phyloP scores from a whole-genome alignment of 2,113 vertebrate species.

The Rostratula benghalensis region DNA sequence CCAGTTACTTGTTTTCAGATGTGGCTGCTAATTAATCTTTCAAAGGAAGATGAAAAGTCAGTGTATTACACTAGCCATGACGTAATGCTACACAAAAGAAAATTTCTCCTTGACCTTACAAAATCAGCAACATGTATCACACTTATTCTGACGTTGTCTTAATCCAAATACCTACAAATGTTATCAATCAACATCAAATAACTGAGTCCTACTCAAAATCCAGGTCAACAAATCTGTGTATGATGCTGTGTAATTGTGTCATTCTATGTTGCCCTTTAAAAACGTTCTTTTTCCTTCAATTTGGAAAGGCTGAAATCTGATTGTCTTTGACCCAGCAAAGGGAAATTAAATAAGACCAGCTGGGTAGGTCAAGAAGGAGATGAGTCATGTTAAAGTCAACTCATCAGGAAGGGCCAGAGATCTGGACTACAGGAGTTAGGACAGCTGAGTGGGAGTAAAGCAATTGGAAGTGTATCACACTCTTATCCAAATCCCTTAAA shows the following conservation, averaged over 20 bases:
- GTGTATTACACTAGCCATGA: neutral
- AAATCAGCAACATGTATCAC: neutral
- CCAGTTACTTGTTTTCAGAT: slow-evolving; percentile 8
- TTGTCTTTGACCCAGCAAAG: slow-evolving; percentile 29
- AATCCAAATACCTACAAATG: neutral
- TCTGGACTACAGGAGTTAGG: slow-evolving; percentile 52
- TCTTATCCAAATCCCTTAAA: slow-evolving; percentile 12
- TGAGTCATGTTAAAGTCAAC: slow-evolving; percentile 48
- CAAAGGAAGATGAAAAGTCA: slow-evolving; percentile 17
- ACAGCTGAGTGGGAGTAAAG: slow-evolving; percentile 45
- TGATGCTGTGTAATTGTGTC: neutral
- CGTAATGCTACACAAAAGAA: neutral
- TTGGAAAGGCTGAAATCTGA: slow-evolving; percentile 26
- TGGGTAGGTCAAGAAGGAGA: slow-evolving; percentile 51
- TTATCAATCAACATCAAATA: neutral
- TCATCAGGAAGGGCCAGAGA: slow-evolving; percentile 44
- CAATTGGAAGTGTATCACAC: slow-evolving; percentile 25
- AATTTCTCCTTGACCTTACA: neutral
- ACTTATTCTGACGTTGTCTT: neutral
- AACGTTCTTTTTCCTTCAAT: neutral
- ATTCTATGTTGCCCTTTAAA: slow-evolving; percentile 11
- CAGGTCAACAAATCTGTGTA: neutral
- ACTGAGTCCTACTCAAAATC: neutral
- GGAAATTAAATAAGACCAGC: slow-evolving; percentile 63
- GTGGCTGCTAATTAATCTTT: slow-evolving; percentile 17